A percentile compares a stretch with the other conserved stretches of the same genome.
Conservation (phyloP, 2,113 vertebrate genomes). For the Etheostoma cragini region DNA sequence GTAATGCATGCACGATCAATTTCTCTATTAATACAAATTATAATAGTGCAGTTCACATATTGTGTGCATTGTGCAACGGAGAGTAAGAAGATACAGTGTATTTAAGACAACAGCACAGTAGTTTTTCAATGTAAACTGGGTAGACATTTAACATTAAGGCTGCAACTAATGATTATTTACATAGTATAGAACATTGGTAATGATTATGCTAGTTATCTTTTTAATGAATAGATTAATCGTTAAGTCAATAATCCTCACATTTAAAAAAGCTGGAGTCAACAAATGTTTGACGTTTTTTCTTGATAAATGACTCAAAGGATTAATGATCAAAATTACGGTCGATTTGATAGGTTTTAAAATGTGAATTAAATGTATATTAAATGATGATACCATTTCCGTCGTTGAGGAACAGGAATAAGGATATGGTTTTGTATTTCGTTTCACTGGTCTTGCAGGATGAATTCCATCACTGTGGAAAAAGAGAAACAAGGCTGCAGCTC, state of each 20-base stretch:
- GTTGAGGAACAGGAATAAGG: neutral
- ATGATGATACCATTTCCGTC: too few relatives aligned
- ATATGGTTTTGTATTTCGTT: neutral
- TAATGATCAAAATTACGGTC: too few relatives aligned
- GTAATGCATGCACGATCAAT: too few relatives aligned
- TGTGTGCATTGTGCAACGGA: neutral
- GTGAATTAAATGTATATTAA: neutral
- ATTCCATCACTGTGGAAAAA: neutral
- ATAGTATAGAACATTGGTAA: neutral
- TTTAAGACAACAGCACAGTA: neutral
- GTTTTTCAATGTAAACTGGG: neutral
- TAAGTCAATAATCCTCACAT: neutral
- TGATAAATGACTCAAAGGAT: neutral
- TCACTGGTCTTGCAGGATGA: conserved; percentile 36
- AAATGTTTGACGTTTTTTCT: neutral
- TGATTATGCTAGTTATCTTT: neutral
- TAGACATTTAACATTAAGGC: neutral
- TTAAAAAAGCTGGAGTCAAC: neutral
- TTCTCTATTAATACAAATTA: neutral
- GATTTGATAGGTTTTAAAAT: neutral
- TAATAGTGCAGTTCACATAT: neutral
- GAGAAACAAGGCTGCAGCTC: conserved; percentile 35
- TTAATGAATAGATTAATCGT: neutral
- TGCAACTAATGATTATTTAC: too few relatives aligned
- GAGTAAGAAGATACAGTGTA: neutral